Evolutionary conservation across 2,113 vertebrate species (phyloP), one percentile per base, ranked within the genome.

Genomic region (Fukomys damarensis): DNA sequence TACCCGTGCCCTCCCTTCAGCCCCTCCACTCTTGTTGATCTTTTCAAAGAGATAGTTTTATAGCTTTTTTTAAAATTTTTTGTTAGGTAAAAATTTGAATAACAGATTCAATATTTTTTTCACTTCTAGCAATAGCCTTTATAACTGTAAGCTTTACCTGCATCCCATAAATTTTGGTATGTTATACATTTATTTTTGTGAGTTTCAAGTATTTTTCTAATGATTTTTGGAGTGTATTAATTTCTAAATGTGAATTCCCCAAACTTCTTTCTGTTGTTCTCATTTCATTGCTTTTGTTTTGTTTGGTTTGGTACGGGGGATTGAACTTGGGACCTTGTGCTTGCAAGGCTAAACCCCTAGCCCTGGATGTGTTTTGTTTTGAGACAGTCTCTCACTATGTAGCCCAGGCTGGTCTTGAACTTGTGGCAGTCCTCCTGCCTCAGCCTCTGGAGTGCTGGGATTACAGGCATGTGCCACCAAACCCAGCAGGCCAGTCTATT

Each of bases 221-320:
- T 52, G 32, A 63, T 91, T 89, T 93, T 77, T 77, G 16, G 76
- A 89, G 19, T 79, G n/a, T 80, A 28, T 70, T 92, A 66, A 72
- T 88, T 87, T 87, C n/a, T 38, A 82, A 35, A 76, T 77, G 41
- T 96, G 28, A 87, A 91, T 91, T 94, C 56, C 16, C 10, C 26
- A 63, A n/a, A 65, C 84, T 96, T 88, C 35, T 28, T 89, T 96
- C 11, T 85, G n/a, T 76, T 92, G 28, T 82, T 91, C 52, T 85
- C 58, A 72, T 5, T 61, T 90, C 19, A 68, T 93, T 3, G 32
- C 56, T 58, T 58, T 49, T 49, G 5, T 9, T 58, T 58, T n/a
- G n/a, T n/a, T n/a, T n/a, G n/a, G n/a, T 56, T 56, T 56, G 52
- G 52, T 54, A n/a, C n/a, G 52, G 52, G 52, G 52, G 52, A 13